These are phyloP conservation scores for Macrosoma leucophasiata DNA, from an alignment of 2,888 invertebrate genomes.

Conservation along the genomic window DNA sequence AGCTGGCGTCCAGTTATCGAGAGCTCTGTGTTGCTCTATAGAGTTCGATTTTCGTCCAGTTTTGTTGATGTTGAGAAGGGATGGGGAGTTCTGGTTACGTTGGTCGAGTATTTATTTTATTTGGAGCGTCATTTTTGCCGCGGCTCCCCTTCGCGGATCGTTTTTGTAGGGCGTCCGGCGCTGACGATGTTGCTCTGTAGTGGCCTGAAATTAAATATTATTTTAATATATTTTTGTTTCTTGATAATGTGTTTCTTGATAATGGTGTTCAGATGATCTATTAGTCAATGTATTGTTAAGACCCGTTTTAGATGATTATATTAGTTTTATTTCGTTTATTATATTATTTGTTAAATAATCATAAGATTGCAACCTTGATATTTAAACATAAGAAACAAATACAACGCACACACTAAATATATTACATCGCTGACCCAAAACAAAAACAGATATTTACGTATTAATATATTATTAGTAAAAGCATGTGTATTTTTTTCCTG, in stretches of 20 bases:
- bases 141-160: conserved; percentile 56
- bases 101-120: conserved; percentile 59
- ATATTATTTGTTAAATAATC: too few species aligned
- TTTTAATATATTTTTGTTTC: conserved; percentile 1
- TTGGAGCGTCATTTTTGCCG: conserved; percentile 64
- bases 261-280: too few species aligned
- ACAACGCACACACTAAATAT: too few species aligned
- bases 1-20: conserved; percentile 30
- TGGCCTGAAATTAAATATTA: conserved; percentile 35
- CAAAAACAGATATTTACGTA: too few species aligned
- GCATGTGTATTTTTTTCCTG: too few species aligned
- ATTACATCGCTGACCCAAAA: too few species aligned
- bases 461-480: too few species aligned
- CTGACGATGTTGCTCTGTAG: conserved; percentile 37
- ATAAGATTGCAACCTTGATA: too few species aligned
- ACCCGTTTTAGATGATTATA: too few species aligned
- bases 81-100: conserved; percentile 30
- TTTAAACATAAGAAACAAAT: too few species aligned
- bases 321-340: too few species aligned
- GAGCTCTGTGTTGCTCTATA: conserved; percentile 23
- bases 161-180: conserved; percentile 57
- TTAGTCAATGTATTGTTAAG: too few species aligned
- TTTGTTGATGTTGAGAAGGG: conserved; percentile 18
- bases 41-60: conserved; percentile 21
- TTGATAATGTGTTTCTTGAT: neutral